These are phyloP conservation scores for Neria commutata DNA, from an alignment of 2,888 invertebrate species.

Conservation along the genomic window DNA sequence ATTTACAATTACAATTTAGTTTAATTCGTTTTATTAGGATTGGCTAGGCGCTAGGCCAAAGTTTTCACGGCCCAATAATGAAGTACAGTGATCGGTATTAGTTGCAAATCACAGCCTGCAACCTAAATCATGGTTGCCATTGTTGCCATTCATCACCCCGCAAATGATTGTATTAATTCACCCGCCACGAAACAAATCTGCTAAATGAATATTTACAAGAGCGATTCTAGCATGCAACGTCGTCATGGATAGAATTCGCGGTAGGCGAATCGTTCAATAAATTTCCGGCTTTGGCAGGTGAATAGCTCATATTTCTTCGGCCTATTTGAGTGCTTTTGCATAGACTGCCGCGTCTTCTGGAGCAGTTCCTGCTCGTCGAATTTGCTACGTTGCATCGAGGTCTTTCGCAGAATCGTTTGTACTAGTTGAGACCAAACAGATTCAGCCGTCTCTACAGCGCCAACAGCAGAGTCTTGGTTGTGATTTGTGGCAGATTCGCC, in stretches of 20 bases:
- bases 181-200: constrained; percentile 4
- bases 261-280: constrained; percentile 52
- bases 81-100: too few relatives aligned
- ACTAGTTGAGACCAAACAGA: constrained; percentile 66
- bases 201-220: constrained; percentile 3
- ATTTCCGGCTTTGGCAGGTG: constrained; percentile 77
- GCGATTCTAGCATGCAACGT: neutral
- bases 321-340: constrained; percentile 68
- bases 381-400: constrained; percentile 62
- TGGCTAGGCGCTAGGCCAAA: constrained; percentile 3
- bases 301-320: constrained; percentile 72
- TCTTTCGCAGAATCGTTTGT: constrained; percentile 65
- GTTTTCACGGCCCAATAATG: too few relatives aligned
- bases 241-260: constrained; percentile 50
- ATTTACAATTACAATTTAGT: too few relatives aligned
- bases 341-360: constrained; percentile 69
- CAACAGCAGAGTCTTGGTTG: constrained; percentile 14
- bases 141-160: neutral
- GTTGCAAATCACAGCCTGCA: neutral
- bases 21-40: too few relatives aligned
- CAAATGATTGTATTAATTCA: neutral
- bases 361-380: constrained; percentile 77
- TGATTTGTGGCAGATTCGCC: constrained; percentile 4
- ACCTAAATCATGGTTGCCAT: neutral
- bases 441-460: constrained; percentile 22